phyloP scores from a whole-genome alignment of 2,888 invertebrate species.

The Rhamphomyia laevipes region DNA sequence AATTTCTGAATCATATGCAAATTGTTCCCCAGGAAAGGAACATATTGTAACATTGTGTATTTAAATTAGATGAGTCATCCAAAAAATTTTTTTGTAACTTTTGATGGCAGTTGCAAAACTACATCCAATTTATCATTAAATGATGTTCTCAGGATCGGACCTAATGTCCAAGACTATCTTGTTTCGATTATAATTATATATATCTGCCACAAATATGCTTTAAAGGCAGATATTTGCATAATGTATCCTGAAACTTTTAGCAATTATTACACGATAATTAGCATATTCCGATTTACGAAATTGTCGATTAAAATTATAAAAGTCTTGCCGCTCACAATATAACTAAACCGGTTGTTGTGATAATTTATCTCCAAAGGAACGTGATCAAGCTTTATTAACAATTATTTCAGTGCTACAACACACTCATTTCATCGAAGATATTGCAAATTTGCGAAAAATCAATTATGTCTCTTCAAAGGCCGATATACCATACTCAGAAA shows the following conservation, averaged over 20 bases:
- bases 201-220: conserved; percentile 4
- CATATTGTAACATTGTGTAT: neutral
- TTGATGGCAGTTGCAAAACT: neutral
- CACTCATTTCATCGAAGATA: too few species aligned
- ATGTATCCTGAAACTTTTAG: too few species aligned
- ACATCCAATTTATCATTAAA: neutral
- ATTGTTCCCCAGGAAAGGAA: too few species aligned
- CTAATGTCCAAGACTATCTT: conserved; percentile 8
- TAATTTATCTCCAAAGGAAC: neutral
- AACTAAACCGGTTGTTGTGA: neutral
- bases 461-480: too few species aligned
- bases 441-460: too few species aligned
- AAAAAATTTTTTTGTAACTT: neutral
- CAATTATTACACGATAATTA: too few species aligned
- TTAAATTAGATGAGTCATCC: neutral
- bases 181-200: conserved; percentile 8
- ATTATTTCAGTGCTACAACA: too few species aligned
- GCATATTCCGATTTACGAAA: too few species aligned
- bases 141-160: neutral
- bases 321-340: neutral
- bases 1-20: neutral
- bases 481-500: conserved; percentile 9
- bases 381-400: too few species aligned
- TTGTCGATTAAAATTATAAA: too few species aligned
- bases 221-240: conserved; percentile 5